phyloP scores from a whole-genome alignment of 2,797 vertebrate species.

The Eidolon dupreanum region DNA sequence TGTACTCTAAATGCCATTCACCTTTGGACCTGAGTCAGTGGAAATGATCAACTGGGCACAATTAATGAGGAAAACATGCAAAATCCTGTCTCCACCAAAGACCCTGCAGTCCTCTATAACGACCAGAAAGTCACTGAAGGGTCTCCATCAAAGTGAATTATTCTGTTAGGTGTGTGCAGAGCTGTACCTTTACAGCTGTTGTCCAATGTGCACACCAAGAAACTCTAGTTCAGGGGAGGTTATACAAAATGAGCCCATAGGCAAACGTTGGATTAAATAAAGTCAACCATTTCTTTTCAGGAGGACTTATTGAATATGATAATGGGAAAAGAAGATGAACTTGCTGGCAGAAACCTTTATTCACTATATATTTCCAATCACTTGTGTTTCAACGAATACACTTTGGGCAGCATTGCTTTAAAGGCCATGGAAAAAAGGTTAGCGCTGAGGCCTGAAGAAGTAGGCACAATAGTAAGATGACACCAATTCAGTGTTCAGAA shows the following conservation, averaged over 20 bases:
- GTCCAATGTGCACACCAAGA: background rate
- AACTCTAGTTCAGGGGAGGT: background rate
- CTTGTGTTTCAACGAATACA: background rate
- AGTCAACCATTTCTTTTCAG: background rate
- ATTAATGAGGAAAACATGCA: background rate
- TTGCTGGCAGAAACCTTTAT: background rate
- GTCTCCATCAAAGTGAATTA: background rate
- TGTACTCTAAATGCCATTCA: background rate
- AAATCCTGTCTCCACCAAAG: background rate
- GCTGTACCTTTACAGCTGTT: background rate
- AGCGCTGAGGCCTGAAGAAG: background rate
- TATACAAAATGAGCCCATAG: background rate
- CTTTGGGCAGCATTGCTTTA: background rate
- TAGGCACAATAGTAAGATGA: background rate
- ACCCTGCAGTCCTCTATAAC: background rate
- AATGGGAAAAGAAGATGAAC: background rate
- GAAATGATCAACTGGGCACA: background rate
- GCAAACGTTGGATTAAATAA: background rate
- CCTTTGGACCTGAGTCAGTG: background rate
- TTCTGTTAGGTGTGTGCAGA: background rate
- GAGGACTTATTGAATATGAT: background rate
- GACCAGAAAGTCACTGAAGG: background rate
- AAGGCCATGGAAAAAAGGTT: background rate
- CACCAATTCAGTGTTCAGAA: background rate
- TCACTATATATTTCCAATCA: background rate